Evolutionary conservation across 2,888 invertebrate genomes (phyloP).

Genomic region (Pheosia gnoma): DNA sequence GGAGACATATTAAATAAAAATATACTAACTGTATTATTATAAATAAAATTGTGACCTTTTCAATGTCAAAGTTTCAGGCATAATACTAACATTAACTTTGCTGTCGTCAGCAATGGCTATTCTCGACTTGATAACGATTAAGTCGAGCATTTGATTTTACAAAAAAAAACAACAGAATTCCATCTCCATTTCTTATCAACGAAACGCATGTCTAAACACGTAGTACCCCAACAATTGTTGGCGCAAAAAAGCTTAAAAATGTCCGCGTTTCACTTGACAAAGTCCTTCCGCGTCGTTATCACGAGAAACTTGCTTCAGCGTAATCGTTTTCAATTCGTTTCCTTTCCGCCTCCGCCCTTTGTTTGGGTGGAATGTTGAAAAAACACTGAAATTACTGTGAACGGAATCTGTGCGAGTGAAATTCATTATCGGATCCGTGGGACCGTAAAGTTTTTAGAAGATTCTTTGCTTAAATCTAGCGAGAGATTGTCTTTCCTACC

Average conservation of each 20-base stretch:
- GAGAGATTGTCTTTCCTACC: no score
- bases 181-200: constrained; percentile 20
- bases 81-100: no score
- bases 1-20: no score
- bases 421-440: constrained; percentile 1
- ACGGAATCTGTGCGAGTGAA: not conserved
- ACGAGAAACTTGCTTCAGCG: constrained; percentile 58
- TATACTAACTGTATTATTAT: no score
- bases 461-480: not conserved
- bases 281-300: constrained; percentile 62
- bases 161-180: constrained; percentile 16
- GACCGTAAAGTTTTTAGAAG: not conserved
- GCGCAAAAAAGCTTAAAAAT: constrained; percentile 48
- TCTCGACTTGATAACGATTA: no score
- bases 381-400: constrained; percentile 5
- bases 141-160: no score
- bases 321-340: constrained; percentile 74
- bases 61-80: no score
- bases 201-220: constrained; percentile 30
- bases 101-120: no score
- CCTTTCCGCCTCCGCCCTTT: constrained; percentile 34
- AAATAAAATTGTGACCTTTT: no score
- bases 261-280: constrained; percentile 49
- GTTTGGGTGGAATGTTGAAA: constrained; percentile 33
- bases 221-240: constrained; percentile 30